A percentile compares a stretch with the other conserved stretches of the same genome.
These are phyloP conservation scores for Plecturocebus donacophilus DNA, from an alignment of 2,113 vertebrate genomes.

Conservation along the genomic window DNA sequence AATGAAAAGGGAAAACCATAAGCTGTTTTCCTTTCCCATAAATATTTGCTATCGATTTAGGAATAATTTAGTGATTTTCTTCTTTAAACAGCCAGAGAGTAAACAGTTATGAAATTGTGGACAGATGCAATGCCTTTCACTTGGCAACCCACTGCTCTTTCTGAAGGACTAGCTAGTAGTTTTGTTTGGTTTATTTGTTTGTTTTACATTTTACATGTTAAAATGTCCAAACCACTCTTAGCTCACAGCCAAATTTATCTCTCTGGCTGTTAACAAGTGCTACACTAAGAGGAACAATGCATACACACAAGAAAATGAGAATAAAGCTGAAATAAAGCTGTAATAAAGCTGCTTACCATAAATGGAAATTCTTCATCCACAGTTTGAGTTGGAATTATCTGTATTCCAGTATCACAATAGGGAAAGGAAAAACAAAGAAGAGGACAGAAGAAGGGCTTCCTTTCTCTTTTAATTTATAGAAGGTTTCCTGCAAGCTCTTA, in stretches of 20 bases:
- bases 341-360: too few relatives aligned
- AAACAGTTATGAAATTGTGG: neutral
- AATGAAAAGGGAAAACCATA: neutral
- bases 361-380: neutral
- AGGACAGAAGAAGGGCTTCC: neutral
- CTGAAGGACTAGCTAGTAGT: neutral
- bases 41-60: neutral
- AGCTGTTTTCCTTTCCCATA: neutral
- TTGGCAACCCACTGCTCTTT: neutral
- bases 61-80: neutral
- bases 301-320: neutral
- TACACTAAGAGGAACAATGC: neutral
- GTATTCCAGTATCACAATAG: fast-evolving
- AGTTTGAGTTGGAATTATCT: too few relatives aligned
- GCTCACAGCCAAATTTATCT: too few relatives aligned
- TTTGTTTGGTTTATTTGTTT: neutral
- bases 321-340: neutral
- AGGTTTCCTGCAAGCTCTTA: too few relatives aligned
- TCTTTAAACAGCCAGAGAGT: neutral
- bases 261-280: too few relatives aligned
- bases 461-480: neutral
- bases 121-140: too few relatives aligned
- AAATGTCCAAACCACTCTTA: neutral
- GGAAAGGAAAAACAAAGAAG: neutral
- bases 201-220: neutral